phyloP scores from a whole-genome alignment of 2,113 vertebrate genomes.

The Myotis lucifugus region DNA sequence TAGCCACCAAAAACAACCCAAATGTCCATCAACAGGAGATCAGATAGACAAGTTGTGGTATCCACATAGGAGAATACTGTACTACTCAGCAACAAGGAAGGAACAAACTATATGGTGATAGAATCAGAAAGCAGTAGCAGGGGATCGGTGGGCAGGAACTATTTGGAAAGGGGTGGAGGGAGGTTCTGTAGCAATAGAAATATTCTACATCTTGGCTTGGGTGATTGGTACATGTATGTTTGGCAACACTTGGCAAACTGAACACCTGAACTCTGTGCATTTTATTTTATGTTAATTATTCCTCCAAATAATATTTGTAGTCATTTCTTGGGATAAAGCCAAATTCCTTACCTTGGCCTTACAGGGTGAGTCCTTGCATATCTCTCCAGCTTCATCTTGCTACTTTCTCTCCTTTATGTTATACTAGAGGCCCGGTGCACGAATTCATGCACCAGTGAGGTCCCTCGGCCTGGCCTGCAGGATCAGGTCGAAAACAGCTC shows the following conservation, averaged over 20 bases:
- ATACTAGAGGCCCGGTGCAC: no score
- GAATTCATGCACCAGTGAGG: no score
- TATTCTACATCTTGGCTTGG: neutral
- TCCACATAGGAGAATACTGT: neutral
- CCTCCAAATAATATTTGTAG: neutral
- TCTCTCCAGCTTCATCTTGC: neutral
- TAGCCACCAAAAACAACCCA: neutral
- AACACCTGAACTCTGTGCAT: neutral
- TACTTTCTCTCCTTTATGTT: neutral
- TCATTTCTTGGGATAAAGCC: slow-evolving; percentile 27
- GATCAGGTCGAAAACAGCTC: no score
- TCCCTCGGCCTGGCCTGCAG: no score
- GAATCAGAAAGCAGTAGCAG: neutral
- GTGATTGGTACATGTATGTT: neutral
- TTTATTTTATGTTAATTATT: slow-evolving; percentile 24
- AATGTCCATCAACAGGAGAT: neutral
- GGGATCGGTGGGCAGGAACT: neutral
- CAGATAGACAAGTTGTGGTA: neutral
- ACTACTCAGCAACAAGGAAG: neutral
- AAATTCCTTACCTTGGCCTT: neutral
- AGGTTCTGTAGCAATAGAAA: neutral
- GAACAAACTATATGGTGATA: neutral
- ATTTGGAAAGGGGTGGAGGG: neutral
- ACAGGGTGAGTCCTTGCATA: neutral
- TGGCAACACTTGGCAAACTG: neutral